These are phyloP conservation scores for Apodemus sylvaticus DNA, from an alignment of 2,113 vertebrate species.

Conservation along the genomic window DNA sequence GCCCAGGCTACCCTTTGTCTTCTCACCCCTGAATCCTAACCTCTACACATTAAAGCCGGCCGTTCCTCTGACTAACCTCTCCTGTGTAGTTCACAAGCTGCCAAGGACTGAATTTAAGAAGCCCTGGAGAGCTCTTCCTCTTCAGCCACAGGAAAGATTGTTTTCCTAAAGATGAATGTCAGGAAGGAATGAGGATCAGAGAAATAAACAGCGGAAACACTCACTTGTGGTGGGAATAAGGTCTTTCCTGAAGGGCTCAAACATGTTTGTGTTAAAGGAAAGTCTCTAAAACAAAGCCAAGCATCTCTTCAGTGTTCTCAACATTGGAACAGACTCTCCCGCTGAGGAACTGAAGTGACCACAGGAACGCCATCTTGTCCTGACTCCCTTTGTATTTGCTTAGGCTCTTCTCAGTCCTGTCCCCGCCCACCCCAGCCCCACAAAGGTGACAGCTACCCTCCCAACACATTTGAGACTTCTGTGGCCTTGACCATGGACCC, in stretches of 20 bases:
- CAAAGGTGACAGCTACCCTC: not conserved
- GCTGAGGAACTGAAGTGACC: not conserved
- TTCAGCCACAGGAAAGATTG: not conserved
- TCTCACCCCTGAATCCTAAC: not conserved
- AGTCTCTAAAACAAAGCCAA: not conserved
- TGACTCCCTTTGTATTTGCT: not conserved
- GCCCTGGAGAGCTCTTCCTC: not conserved
- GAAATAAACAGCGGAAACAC: not conserved
- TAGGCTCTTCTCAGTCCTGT: not conserved
- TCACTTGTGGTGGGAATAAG: not conserved
- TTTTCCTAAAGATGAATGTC: not conserved
- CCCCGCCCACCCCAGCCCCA: not conserved
- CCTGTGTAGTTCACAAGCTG: not conserved
- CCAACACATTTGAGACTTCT: not conserved
- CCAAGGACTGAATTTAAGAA: not conserved
- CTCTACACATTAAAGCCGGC: not conserved
- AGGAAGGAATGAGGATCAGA: not conserved
- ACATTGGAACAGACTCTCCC: not conserved
- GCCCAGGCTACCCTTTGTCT: not conserved
- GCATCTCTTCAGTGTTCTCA: not conserved
- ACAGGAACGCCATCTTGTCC: not conserved
- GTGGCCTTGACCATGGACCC: not conserved
- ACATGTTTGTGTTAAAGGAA: constrained; percentile 8
- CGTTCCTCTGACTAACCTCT: not conserved
- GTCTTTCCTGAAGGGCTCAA: not conserved